These are phyloP conservation scores for Gorsachius magnificus DNA, from an alignment of 2,797 vertebrate species.

Conservation along the genomic window DNA sequence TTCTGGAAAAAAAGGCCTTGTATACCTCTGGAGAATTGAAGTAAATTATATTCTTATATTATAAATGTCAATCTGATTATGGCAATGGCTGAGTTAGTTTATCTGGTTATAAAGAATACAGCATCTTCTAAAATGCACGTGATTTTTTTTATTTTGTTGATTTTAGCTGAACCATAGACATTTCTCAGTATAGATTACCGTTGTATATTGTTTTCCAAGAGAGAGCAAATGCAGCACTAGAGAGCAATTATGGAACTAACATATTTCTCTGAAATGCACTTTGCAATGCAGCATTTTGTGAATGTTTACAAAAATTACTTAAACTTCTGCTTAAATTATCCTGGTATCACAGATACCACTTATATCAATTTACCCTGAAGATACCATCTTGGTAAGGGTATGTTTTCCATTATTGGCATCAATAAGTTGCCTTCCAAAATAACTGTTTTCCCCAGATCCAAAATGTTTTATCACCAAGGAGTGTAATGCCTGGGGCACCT, in stretches of 20 bases:
- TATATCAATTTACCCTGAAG: not conserved
- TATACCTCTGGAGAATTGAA: not conserved
- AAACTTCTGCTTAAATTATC: not conserved
- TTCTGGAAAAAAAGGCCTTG: not conserved
- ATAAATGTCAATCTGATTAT: not conserved
- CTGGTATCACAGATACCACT: not conserved
- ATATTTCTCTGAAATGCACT: slow-evolving; percentile 15
- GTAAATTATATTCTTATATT: slow-evolving; percentile 6
- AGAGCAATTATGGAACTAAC: slow-evolving; percentile 20
- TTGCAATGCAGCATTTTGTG: slow-evolving; percentile 27
- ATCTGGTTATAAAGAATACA: not conserved
- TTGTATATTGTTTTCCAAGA: not conserved
- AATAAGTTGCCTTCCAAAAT: not conserved
- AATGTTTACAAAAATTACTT: slow-evolving; percentile 29
- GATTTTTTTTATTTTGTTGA: slow-evolving; percentile 22
- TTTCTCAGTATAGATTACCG: slow-evolving; percentile 23
- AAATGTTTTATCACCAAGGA: not conserved
- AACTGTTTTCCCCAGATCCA: not conserved
- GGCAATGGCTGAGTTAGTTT: not conserved
- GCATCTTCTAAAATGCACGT: not conserved
- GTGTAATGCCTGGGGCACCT: not conserved
- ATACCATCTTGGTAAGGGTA: not conserved
- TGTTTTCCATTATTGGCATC: not conserved
- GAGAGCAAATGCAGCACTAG: not conserved
- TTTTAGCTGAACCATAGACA: not conserved